Evolutionary conservation across 2,113 vertebrate species (phyloP).

Genomic region (Ophiodon elongatus): DNA sequence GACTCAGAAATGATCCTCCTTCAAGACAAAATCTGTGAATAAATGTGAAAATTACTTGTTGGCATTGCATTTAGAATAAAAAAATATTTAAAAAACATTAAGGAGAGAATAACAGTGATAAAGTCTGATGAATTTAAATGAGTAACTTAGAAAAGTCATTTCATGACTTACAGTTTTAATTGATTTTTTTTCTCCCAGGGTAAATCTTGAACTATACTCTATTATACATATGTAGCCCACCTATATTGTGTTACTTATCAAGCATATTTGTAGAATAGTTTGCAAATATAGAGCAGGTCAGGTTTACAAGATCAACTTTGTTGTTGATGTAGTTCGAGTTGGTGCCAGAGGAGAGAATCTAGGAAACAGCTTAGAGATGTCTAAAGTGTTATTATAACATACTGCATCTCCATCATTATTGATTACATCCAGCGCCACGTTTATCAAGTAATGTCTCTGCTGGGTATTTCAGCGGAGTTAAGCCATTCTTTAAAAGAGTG

Average conservation of each 20-base stretch:
- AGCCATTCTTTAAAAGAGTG: not conserved
- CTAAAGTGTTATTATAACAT: not conserved
- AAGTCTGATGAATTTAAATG: not conserved
- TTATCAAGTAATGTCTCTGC: slow-evolving; percentile 5
- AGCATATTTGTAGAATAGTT: slow-evolving; percentile 9
- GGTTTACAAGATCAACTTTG: slow-evolving; percentile 24
- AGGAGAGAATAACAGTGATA: not conserved
- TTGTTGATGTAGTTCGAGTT: not conserved
- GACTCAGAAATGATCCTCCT: slow-evolving; percentile 10
- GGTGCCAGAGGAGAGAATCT: slow-evolving; percentile 17
- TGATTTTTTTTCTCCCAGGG: not conserved
- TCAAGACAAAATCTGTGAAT: slow-evolving; percentile 1
- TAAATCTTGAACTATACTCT: not conserved
- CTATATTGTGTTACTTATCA: not conserved
- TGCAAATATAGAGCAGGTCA: slow-evolving; percentile 19
- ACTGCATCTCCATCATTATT: slow-evolving; percentile 24
- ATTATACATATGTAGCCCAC: not conserved
- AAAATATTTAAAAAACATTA: not conserved
- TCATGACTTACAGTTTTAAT: slow-evolving; percentile 1
- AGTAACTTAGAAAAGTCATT: not conserved
- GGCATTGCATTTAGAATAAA: not conserved
- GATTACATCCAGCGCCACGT: slow-evolving; percentile 21
- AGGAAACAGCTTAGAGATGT: slow-evolving; percentile 21
- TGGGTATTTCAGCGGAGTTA: slow-evolving; percentile 9
- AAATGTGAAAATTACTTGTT: not conserved